These are phyloP conservation scores for Macrocentrus cingulum DNA, from an alignment of 1,140 invertebrate species.

Conservation along the genomic window DNA sequence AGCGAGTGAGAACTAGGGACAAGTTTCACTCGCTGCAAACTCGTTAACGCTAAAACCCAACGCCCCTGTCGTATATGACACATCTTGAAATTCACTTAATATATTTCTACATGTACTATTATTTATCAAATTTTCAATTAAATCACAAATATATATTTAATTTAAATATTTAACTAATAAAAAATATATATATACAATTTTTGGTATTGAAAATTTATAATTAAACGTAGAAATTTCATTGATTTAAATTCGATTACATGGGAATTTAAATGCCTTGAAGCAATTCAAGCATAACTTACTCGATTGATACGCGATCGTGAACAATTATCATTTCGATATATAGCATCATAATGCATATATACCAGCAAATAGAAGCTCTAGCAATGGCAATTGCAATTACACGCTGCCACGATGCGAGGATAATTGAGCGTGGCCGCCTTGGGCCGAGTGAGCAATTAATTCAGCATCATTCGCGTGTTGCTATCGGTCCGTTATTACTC, in stretches of 20 bases:
- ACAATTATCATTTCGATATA: conserved; percentile 18
- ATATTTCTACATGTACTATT: not conserved
- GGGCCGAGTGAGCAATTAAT: conserved; percentile 36
- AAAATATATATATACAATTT: too few species aligned
- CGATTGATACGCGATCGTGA: not conserved
- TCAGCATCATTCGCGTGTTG: conserved; percentile 35
- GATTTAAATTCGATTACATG: too few species aligned
- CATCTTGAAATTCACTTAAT: conserved; percentile 1
- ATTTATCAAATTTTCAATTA: not conserved
- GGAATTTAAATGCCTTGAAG: too few species aligned
- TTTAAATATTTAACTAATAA: too few species aligned
- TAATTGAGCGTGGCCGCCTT: conserved; percentile 38
- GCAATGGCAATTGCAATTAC: conserved; percentile 24
- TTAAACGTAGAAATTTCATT: too few species aligned
- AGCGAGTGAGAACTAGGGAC: not conserved
- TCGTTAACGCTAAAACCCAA: conserved; percentile 24
- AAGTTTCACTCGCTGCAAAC: conserved; percentile 11
- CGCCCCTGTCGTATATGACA: conserved; percentile 3
- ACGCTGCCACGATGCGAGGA: conserved; percentile 33
- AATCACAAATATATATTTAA: too few species aligned
- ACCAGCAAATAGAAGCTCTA: conserved; percentile 17
- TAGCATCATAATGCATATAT: conserved; percentile 13
- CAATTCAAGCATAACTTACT: not conserved
- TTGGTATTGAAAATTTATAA: too few species aligned
- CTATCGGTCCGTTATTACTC: conserved; percentile 37